Base-by-base conservation (phyloP, 2,113 vertebrate species). In the Chiloscyllium plagiosum region DNA sequence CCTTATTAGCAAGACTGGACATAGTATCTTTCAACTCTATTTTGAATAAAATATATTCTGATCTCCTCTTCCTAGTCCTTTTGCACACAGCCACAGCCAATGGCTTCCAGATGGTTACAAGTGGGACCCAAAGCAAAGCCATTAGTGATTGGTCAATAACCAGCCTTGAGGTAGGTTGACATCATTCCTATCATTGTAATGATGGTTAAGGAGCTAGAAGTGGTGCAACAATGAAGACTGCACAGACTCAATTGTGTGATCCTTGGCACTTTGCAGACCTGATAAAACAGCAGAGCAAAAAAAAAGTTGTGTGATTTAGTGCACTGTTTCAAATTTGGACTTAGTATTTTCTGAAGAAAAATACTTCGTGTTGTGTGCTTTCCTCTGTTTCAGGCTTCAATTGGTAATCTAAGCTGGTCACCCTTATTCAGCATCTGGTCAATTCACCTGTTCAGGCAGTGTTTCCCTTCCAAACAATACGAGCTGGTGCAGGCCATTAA, bases 101-200 rank as follows among this genome's bases (percentile, higher is more conserved):
- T 0, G 99, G 99, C 96, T 99, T 99, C 97, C 99, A 99, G 97
- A 99, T 99, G 99, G 99, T 99, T 96, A 99, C 99, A 95, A 99
- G 99, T 0, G 99, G 99, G 89, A 98, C 98, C 95, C 99, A 99
- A 96, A 99, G 99, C 97, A 99, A 99, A 98, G 98, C 99, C 0
- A 96, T 99, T 96, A 99, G 97, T 0, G 99, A 99, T 97, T 99
- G 99, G 99, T 98, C 98, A 96, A 99, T 99, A 96, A 99, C 99
- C 96, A 99, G 99, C 0, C 97, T 99, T 96, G 99, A 99, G 98
- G 99, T 99, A 97, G 98, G 98, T 96, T 96, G 33, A 22, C 47
- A 72, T 76, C 22, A 12, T 26, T 52, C 68, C 19, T 33, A 42
- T 72, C 3, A 50, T 33, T 72, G 68, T 70, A 52, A 69, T 42